phyloP scores from a whole-genome alignment of 1,140 invertebrate species.

The Pectinophora gossypiella region DNA sequence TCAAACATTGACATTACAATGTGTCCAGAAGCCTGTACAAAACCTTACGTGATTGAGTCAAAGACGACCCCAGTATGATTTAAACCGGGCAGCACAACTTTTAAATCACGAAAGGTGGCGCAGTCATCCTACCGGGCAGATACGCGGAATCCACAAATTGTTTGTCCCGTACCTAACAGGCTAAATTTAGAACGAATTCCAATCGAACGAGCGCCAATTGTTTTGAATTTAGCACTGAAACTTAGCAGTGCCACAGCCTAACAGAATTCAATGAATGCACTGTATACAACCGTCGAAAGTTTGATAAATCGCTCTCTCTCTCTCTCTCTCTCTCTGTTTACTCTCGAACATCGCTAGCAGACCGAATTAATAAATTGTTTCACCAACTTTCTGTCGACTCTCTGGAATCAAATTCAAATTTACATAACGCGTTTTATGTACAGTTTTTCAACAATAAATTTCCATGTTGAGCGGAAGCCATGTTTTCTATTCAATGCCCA shows the following conservation, averaged over 20 bases:
- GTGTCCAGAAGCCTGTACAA: too few relatives aligned
- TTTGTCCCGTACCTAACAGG: constrained; percentile 67
- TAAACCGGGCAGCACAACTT: constrained; percentile 36
- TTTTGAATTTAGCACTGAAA: constrained; percentile 64
- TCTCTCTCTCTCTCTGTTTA: constrained; percentile 14
- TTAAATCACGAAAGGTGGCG: constrained; percentile 56
- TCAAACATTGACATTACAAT: too few relatives aligned
- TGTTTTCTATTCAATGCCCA: constrained; percentile 15
- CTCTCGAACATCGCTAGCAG: not conserved
- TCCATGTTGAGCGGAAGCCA: constrained; percentile 14
- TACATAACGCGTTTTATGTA: not conserved
- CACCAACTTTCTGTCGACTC: constrained; percentile 9
- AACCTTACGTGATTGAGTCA: constrained; percentile 41
- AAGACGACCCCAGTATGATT: constrained; percentile 51
- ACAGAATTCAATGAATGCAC: constrained; percentile 31
- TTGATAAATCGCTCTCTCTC: constrained; percentile 46
- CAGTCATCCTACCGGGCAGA: constrained; percentile 35
- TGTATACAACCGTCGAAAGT: constrained; percentile 33
- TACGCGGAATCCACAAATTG: constrained; percentile 64
- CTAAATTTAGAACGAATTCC: constrained; percentile 67
- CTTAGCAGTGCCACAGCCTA: constrained; percentile 33
- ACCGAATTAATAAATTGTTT: not conserved
- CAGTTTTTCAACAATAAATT: constrained; percentile 1
- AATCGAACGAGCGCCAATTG: constrained; percentile 63
- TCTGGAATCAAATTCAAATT: not conserved